Base-by-base conservation (phyloP, 2,888 invertebrate genomes). In the Agrypnus murinus region DNA sequence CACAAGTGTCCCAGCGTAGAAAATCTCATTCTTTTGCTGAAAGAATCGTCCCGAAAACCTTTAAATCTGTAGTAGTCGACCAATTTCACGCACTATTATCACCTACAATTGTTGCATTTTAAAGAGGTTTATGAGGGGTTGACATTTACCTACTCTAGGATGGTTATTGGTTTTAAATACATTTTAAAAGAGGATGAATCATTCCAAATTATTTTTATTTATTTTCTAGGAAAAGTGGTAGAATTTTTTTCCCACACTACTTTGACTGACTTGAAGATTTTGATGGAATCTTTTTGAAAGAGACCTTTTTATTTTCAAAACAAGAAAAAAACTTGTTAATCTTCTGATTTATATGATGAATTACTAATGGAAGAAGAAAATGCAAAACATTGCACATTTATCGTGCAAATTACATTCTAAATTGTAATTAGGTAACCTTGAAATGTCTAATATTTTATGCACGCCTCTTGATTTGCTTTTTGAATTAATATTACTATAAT, bases 361-460 rank as follows among this genome's bases (percentile, higher is more conserved):
- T 25, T 25, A 5, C 25, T 25, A 25, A 25, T 25, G 25, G 25
- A 25, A 25, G 25, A 25, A 25, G 25, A 25, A 64, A 40, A 64
- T 64, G 64, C 64, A 64, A 55, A 55, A 38, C 31, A 40, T 40
- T 64, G 55, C 64, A 38, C 64, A 64, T 64, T 53, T 64, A 25
- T 53, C 19, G 17, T 59, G 45, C 43, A 50, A 40, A 64, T 59
- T 50, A 45, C 59, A 64, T 69, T 43, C 46, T 50, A 32, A 10
- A 53, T 34, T 64, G 60, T 50, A 69, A 69, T 69, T 69, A 65
- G 65, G 58, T 45, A 69, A 65, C 69, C 69, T 69, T 69, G 69
- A 64, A 63, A 69, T 25, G 59, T 60, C 60, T 65, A 64, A 69
- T 69, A 58, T 34, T 31, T 25, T 64, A 69, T 59, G 65, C 38